phyloP scores from a whole-genome alignment of 92 coral and sea anemone genomes.

The Zoanthus gigantus region DNA sequence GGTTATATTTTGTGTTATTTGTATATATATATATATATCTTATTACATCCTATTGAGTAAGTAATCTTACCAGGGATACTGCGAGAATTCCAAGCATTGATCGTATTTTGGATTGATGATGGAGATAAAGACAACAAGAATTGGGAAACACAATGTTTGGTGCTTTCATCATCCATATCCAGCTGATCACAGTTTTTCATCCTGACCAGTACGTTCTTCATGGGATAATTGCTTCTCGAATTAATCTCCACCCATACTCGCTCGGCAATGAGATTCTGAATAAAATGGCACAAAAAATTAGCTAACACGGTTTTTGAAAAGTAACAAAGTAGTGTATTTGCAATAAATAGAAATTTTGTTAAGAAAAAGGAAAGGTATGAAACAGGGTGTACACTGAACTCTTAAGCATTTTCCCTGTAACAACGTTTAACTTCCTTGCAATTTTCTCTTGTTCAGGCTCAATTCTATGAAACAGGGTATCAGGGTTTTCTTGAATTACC shows the following conservation, averaged over 20 bases:
- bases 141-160: constrained; percentile 38
- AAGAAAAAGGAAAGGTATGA: not conserved
- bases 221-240: constrained; percentile 45
- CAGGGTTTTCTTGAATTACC: not conserved
- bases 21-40: too few relatives aligned
- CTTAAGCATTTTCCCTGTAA: not conserved
- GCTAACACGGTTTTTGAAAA: not conserved
- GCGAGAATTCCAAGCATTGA: constrained; percentile 48
- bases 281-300: not conserved
- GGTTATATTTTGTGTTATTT: too few relatives aligned
- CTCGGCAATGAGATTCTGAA: constrained; percentile 33
- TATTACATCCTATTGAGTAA: not conserved
- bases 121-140: not conserved
- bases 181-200: constrained; percentile 35
- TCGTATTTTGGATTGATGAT: constrained; percentile 35
- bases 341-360: not conserved
- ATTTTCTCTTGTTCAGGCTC: not conserved
- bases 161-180: constrained; percentile 36
- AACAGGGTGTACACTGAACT: not conserved
- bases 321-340: not conserved
- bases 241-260: constrained; percentile 57
- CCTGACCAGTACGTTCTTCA: constrained; percentile 27
- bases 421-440: not conserved
- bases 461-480: not conserved
- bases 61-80: constrained; percentile 36